These are phyloP conservation scores for Amniataba percoides DNA, from an alignment of 2,797 vertebrate species.

Conservation along the genomic window DNA sequence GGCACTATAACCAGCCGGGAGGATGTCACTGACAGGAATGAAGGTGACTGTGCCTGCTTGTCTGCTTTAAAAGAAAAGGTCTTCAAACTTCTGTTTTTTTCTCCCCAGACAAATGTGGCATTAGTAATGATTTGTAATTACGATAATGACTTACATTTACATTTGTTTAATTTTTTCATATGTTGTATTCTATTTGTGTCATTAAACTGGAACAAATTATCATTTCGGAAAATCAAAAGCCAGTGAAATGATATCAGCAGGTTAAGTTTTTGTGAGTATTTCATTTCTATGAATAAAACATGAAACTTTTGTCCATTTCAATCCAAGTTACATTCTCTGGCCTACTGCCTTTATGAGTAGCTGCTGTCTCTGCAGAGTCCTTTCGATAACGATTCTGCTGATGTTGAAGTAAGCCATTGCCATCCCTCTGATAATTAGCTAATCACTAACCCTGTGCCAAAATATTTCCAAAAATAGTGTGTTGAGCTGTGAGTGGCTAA, in stretches of 20 bases:
- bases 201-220: neutral
- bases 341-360: neutral
- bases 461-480: neutral
- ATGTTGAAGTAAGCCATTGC: neutral
- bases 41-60: slow-evolving; percentile 49
- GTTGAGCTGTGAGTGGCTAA: no score
- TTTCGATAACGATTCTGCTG: neutral
- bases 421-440: neutral
- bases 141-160: neutral
- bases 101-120: neutral
- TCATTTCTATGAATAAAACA: neutral
- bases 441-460: neutral
- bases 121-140: neutral
- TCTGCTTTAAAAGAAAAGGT: slow-evolving; percentile 23
- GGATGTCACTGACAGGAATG: slow-evolving; percentile 51
- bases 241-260: neutral
- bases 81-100: no score
- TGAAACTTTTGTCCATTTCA: neutral
- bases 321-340: neutral
- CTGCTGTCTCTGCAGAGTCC: neutral
- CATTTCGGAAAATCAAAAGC: neutral
- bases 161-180: no score
- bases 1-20: slow-evolving; percentile 51
- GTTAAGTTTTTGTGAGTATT: neutral
- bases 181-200: neutral